These are phyloP conservation scores for Enteromius argenteus DNA, from an alignment of 2,797 vertebrate species.

Conservation along the genomic window DNA sequence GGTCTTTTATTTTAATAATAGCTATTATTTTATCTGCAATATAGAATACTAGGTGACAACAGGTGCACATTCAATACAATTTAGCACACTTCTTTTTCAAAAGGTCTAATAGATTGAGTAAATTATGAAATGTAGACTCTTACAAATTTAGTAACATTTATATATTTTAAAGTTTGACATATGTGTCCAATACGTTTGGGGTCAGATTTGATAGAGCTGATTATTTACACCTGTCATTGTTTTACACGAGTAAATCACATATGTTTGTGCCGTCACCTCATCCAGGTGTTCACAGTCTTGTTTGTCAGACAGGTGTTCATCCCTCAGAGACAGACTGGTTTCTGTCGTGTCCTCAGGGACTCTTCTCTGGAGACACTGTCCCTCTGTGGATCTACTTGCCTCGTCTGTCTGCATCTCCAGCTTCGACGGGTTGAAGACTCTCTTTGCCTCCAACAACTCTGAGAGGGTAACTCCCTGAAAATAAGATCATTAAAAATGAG, in stretches of 20 bases:
- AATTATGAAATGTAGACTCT: neutral
- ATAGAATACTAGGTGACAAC: too few relatives aligned
- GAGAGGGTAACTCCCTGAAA: slow-evolving; percentile 90
- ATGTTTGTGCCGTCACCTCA: neutral
- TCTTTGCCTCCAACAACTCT: slow-evolving; percentile 90
- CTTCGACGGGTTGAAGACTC: slow-evolving; percentile 78
- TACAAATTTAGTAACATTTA: neutral
- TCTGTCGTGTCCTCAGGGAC: neutral
- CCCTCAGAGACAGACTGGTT: neutral
- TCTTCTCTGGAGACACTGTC: neutral
- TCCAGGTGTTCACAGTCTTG: neutral
- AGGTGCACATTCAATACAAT: neutral
- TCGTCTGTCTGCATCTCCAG: slow-evolving; percentile 77
- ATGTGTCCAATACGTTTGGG: neutral
- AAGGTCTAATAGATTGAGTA: neutral
- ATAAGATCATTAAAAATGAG: neutral
- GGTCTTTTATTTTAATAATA: neutral
- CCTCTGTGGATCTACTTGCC: slow-evolving; percentile 43
- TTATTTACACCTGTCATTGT: neutral
- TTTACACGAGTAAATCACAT: neutral
- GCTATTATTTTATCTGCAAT: neutral
- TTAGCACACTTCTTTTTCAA: neutral
- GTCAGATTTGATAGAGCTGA: neutral
- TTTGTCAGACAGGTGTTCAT: neutral
- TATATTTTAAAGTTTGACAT: neutral